Conservation (phyloP, 2,113 vertebrate species). For the Etia nguti region DNA sequence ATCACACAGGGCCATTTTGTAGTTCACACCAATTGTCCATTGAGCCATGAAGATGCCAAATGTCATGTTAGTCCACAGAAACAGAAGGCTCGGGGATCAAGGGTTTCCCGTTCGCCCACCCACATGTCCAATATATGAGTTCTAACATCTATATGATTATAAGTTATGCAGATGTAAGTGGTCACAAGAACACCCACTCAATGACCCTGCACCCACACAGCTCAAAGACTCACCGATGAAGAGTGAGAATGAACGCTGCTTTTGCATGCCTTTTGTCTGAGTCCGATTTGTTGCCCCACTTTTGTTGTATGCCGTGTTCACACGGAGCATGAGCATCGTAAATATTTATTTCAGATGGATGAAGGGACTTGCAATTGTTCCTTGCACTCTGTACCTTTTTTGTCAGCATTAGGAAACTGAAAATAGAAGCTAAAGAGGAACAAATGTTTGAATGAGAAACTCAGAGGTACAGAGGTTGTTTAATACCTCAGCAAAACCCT, state of each 20-base stretch:
- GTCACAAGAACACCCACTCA: conserved; percentile 38
- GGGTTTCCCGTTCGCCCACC: background rate
- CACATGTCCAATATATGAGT: background rate
- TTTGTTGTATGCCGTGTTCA: background rate
- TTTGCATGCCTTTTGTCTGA: background rate
- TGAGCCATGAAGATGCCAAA: conserved; percentile 48
- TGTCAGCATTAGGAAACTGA: conserved; percentile 19
- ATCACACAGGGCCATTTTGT: conserved; percentile 43
- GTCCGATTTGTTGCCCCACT: background rate
- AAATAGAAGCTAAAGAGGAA: conserved; percentile 22
- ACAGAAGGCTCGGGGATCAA: conserved; percentile 14
- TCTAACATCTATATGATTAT: conserved; percentile 18
- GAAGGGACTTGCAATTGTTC: background rate
- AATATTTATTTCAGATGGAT: conserved; percentile 11
- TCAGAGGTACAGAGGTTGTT: background rate
- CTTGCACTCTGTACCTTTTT: background rate
- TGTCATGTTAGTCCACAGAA: conserved; percentile 37
- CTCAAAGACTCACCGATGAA: background rate
- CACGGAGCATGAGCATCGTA: background rate
- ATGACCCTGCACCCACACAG: conserved; percentile 28
- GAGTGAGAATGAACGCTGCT: background rate
- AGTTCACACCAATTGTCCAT: conserved; percentile 39
- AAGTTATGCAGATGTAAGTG: conserved; percentile 47
- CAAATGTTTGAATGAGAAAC: conserved; percentile 22
- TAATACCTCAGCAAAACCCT: conserved; percentile 9